Evolutionary conservation across 1,140 invertebrate genomes (phyloP).

Genomic region (Argopecten irradians): DNA sequence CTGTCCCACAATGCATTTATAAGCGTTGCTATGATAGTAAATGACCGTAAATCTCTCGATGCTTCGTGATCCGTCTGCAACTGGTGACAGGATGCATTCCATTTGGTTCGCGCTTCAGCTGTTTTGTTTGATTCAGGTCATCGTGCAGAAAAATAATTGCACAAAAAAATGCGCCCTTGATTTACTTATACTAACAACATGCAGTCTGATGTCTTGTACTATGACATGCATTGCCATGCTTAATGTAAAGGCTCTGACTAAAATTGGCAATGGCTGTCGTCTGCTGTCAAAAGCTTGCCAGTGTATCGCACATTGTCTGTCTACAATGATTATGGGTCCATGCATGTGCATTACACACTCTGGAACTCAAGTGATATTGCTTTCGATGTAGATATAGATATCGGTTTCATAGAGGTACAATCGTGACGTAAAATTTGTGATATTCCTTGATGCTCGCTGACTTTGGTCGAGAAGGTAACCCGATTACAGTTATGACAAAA

Average conservation of each 20-base stretch:
- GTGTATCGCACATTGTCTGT: constrained; percentile 7
- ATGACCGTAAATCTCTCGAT: neutral
- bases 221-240: neutral
- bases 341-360: constrained; percentile 1
- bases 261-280: constrained; percentile 14
- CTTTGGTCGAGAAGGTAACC: neutral
- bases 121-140: neutral
- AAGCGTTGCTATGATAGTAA: too few species aligned
- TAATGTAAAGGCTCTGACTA: neutral
- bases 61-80: neutral
- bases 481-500: constrained; percentile 1
- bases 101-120: neutral
- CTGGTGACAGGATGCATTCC: neutral
- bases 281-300: neutral
- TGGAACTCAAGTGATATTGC: constrained; percentile 15
- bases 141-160: constrained; percentile 18
- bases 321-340: constrained; percentile 9
- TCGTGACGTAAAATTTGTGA: neutral
- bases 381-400: constrained; percentile 17
- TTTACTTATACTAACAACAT: neutral
- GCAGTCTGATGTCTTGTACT: neutral
- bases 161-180: neutral
- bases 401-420: neutral
- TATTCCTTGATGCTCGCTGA: constrained; percentile 14
- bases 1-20: too few species aligned